These are phyloP conservation scores for Drosophila kurseongensis DNA, from an alignment of 1,140 invertebrate genomes.

Conservation along the genomic window DNA sequence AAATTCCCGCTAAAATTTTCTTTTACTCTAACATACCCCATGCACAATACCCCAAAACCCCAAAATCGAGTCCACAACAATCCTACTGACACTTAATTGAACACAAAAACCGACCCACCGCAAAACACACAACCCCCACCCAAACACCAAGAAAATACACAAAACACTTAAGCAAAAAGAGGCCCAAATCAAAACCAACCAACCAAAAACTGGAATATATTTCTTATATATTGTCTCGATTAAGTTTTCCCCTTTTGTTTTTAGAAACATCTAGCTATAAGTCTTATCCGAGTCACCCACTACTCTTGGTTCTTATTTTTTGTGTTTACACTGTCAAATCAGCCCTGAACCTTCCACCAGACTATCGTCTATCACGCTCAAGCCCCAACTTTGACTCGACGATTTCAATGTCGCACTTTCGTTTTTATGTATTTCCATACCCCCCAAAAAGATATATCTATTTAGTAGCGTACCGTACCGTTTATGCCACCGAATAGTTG, in stretches of 20 bases:
- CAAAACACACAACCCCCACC: conserved; percentile 37
- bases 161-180: conserved; percentile 42
- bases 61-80: conserved; percentile 58
- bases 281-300: conserved; percentile 48
- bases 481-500: conserved; percentile 65
- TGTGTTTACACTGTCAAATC: conserved; percentile 30
- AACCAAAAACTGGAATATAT: conserved; percentile 58
- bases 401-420: conserved; percentile 57
- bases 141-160: conserved; percentile 41
- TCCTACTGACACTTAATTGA: conserved; percentile 65
- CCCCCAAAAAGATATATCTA: conserved; percentile 30
- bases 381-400: conserved; percentile 27
- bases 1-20: conserved; percentile 40
- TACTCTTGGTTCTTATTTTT: conserved; percentile 26
- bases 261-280: conserved; percentile 68
- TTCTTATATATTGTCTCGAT: conserved; percentile 69
- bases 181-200: conserved; percentile 42
- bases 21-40: conserved; percentile 52
- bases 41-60: conserved; percentile 56
- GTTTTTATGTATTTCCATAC: conserved; percentile 25
- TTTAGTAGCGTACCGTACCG: conserved; percentile 53
- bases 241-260: conserved; percentile 70
- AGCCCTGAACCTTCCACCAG: conserved; percentile 34
- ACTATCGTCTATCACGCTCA: conserved; percentile 34
- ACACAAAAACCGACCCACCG: conserved; percentile 37